Conservation (phyloP, 2,113 vertebrate genomes). For the Rostratula benghalensis region DNA sequence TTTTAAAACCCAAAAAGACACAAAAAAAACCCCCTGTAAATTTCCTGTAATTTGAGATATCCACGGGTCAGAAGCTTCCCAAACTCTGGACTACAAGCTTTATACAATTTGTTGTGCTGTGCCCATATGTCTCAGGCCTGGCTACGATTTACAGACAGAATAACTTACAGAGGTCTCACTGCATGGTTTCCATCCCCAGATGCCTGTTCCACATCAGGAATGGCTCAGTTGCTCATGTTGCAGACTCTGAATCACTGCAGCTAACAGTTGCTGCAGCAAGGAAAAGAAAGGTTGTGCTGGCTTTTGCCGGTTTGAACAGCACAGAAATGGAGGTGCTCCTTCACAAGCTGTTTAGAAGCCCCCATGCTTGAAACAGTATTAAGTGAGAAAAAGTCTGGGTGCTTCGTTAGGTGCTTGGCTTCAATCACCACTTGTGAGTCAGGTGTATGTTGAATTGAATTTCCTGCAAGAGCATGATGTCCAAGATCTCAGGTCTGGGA, state of each 20-base stretch:
- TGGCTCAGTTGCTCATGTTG: rapidly evolving
- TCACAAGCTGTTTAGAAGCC: not conserved
- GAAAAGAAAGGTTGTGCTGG: not conserved
- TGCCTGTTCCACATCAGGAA: not conserved
- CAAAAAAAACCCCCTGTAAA: not conserved
- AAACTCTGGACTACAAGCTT: not conserved
- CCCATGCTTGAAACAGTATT: not conserved
- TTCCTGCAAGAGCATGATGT: not conserved
- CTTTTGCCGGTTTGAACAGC: not conserved
- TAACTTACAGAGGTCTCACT: not conserved
- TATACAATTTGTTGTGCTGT: not conserved
- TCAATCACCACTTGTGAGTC: not conserved
- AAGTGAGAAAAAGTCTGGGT: not conserved
- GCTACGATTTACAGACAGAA: not conserved
- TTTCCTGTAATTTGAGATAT: not conserved
- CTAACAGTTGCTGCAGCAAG: not conserved
- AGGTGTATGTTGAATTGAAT: not conserved
- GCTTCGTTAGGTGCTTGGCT: not conserved
- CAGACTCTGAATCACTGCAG: not conserved
- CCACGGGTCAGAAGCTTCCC: not conserved
- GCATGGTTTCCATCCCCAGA: not conserved
- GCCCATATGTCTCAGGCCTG: not conserved
- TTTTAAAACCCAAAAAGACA: not conserved
- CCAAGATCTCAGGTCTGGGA: not conserved
- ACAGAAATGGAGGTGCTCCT: not conserved